Conservation (phyloP, 2,113 vertebrate genomes). For the Upupa epops region DNA sequence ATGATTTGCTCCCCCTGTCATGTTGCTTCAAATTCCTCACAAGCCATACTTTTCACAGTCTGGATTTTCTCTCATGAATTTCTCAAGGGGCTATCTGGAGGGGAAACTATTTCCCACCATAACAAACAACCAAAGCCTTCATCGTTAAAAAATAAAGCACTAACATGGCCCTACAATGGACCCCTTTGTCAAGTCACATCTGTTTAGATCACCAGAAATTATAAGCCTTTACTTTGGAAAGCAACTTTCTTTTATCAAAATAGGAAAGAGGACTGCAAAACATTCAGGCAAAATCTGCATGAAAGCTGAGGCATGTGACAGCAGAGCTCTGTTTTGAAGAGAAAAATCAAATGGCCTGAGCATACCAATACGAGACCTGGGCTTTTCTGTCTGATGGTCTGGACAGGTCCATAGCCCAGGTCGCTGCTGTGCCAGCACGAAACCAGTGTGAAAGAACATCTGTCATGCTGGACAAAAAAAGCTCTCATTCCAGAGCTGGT, state of each 20-base stretch:
- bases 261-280: slow-evolving; percentile 11
- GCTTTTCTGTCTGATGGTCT: background rate
- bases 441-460: background rate
- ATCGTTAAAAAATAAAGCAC: slow-evolving; percentile 52
- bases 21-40: slow-evolving; percentile 63
- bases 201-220: slow-evolving; percentile 61
- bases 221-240: slow-evolving; percentile 44
- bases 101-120: slow-evolving; percentile 67
- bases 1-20: slow-evolving; percentile 40
- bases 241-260: slow-evolving; percentile 41
- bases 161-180: slow-evolving; percentile 29
- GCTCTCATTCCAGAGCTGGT: background rate
- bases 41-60: slow-evolving; percentile 65
- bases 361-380: background rate
- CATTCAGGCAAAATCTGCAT: background rate
- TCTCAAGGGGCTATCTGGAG: slow-evolving; percentile 63
- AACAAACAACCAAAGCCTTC: slow-evolving; percentile 64
- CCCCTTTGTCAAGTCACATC: slow-evolving; percentile 56
- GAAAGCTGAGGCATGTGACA: background rate
- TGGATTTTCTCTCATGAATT: slow-evolving; percentile 63
- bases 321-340: background rate
- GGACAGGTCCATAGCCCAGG: accelerated
- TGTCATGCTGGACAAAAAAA: background rate
- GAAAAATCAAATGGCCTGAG: background rate
- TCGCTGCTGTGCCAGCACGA: background rate